A percentile compares a stretch with the other conserved stretches of the same genome.
These are phyloP conservation scores for Leucophora obtusa DNA, from an alignment of 2,888 invertebrate species.

Conservation along the genomic window DNA sequence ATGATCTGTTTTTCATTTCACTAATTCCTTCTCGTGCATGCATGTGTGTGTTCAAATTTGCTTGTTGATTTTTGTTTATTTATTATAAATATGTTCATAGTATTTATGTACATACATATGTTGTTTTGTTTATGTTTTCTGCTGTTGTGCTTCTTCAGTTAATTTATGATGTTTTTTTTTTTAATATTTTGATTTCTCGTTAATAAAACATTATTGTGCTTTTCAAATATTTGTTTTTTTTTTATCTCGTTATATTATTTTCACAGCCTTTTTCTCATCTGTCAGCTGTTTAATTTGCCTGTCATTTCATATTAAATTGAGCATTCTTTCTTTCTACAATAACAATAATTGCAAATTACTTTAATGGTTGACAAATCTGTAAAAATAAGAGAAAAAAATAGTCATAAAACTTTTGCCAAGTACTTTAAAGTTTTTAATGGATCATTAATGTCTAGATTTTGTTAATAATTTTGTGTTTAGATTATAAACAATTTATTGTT, in stretches of 20 bases:
- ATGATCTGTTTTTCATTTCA: slow-evolving; percentile 20
- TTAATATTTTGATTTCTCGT: slow-evolving; percentile 31
- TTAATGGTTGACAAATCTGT: slow-evolving; percentile 29
- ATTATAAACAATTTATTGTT: not conserved
- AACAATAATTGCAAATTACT: not conserved
- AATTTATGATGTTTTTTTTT: slow-evolving; percentile 48
- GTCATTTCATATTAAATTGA: slow-evolving; percentile 27
- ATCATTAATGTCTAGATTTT: slow-evolving; percentile 21
- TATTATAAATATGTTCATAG: slow-evolving; percentile 3
- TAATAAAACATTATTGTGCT: slow-evolving; percentile 44
- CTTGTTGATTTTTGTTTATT: slow-evolving; percentile 25
- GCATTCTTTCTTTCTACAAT: slow-evolving; percentile 7
- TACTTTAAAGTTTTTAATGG: slow-evolving; percentile 18
- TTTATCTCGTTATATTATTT: slow-evolving; percentile 16
- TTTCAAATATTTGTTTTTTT: not conserved
- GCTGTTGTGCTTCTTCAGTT: slow-evolving; percentile 20
- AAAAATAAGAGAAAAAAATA: slow-evolving; percentile 29
- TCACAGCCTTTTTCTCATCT: slow-evolving; percentile 5
- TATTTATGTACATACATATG: too few species aligned
- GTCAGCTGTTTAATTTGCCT: slow-evolving; percentile 36
- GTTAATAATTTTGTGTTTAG: slow-evolving; percentile 10
- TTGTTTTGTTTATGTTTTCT: slow-evolving; percentile 42
- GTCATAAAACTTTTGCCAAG: slow-evolving; percentile 12
- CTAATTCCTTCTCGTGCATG: not conserved
- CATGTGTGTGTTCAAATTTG: slow-evolving; percentile 16